These are phyloP conservation scores for Galerucella pusilla DNA, from an alignment of 2,888 invertebrate genomes.

Conservation along the genomic window DNA sequence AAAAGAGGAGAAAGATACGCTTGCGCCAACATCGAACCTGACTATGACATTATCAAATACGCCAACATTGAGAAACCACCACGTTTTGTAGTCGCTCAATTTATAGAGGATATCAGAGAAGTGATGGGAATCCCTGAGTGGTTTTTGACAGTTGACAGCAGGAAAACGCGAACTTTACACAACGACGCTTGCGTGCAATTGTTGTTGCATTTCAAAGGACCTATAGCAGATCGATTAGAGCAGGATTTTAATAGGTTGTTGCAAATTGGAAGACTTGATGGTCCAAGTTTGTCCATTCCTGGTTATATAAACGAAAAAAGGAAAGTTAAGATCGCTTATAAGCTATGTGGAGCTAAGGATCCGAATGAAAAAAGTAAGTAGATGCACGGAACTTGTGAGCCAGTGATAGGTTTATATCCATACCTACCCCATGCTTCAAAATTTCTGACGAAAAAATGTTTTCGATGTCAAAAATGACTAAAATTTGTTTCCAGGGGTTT, in stretches of 20 bases:
- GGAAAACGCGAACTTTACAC: conserved; percentile 82
- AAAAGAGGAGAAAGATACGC: conserved; percentile 79
- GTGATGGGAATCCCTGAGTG: conserved; percentile 90
- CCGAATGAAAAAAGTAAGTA: conserved; percentile 74
- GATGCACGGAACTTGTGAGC: neutral
- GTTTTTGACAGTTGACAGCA: conserved; percentile 87
- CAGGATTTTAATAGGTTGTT: conserved; percentile 82
- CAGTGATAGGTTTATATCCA: too few species aligned
- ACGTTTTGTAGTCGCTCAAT: conserved; percentile 86
- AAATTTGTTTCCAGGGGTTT: too few species aligned
- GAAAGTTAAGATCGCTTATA: conserved; percentile 77
- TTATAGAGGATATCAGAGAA: conserved; percentile 82
- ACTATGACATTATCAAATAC: conserved; percentile 90
- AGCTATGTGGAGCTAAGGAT: conserved; percentile 81
- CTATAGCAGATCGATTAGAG: conserved; percentile 82
- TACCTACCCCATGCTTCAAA: too few species aligned
- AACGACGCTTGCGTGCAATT: conserved; percentile 85
- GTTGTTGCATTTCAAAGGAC: conserved; percentile 87
- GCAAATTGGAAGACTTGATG: conserved; percentile 77
- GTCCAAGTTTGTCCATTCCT: conserved; percentile 81
- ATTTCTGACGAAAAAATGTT: too few species aligned
- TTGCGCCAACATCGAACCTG: conserved; percentile 92
- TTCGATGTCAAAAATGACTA: too few species aligned
- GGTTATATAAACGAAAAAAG: conserved; percentile 79
- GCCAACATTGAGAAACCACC: conserved; percentile 89